Percentiles rank a stretch among this genome's conserved stretches.
Conservation (phyloP, 2,797 vertebrate genomes). For the Takifugu ocellatus region DNA sequence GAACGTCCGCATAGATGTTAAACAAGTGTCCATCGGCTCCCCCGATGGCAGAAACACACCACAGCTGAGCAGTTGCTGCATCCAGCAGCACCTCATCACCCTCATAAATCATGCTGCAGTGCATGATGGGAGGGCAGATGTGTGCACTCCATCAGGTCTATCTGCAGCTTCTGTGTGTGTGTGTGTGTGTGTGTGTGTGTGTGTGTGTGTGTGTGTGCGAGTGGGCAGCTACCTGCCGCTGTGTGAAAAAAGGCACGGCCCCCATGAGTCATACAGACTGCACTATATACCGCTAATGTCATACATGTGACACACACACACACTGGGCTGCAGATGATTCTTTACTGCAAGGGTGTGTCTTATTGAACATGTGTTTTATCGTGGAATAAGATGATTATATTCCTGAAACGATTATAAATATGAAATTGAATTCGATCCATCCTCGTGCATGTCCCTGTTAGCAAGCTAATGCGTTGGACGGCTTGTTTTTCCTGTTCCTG, state of each 20-base stretch:
- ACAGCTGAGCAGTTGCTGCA: conserved; percentile 26
- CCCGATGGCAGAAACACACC: conserved; percentile 26
- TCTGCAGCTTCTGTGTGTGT: conserved; percentile 2
- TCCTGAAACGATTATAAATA: no score
- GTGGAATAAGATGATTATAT: no score
- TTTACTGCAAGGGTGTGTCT: no score
- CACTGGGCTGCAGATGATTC: not conserved
- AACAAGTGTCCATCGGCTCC: no score
- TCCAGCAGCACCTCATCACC: conserved; percentile 28
- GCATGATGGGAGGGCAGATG: conserved; percentile 55
- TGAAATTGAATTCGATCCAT: no score
- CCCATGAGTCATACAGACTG: conserved; percentile 37
- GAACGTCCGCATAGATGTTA: no score
- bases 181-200: conserved; percentile 9
- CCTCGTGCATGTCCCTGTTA: no score
- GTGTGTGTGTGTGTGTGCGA: conserved; percentile 8
- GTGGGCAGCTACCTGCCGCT: not conserved
- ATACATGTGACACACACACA: conserved; percentile 11
- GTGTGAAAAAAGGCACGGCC: conserved; percentile 2
- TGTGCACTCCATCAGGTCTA: conserved; percentile 34
- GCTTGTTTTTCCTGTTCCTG: no score
- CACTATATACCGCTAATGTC: conserved; percentile 16
- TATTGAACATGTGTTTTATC: no score
- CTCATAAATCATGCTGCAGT: conserved; percentile 59
- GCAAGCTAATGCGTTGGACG: no score